Evolutionary conservation across 2,888 invertebrate genomes (phyloP).

Genomic region (Eremobia ochroleuca): DNA sequence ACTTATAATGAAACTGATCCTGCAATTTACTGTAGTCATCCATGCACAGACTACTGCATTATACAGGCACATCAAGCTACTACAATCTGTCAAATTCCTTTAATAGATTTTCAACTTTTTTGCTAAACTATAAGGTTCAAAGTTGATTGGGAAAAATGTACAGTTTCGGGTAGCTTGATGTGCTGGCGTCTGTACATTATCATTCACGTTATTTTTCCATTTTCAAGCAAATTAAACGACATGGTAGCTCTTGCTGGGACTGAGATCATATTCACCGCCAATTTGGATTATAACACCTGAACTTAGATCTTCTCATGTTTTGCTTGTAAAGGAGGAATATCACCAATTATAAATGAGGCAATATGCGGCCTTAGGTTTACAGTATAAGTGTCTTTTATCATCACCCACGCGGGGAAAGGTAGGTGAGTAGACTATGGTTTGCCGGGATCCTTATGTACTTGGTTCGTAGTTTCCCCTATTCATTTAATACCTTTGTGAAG

Average conservation of each 20-base stretch:
- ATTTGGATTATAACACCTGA: background rate
- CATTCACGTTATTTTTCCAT: slow-evolving; percentile 1
- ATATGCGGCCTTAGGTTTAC: no score
- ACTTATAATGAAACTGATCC: slow-evolving; percentile 37
- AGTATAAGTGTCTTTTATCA: background rate
- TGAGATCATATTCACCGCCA: background rate
- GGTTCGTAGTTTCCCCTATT: background rate
- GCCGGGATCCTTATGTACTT: background rate
- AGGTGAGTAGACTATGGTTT: background rate
- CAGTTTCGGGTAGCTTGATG: no score
- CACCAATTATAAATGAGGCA: no score
- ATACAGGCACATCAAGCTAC: no score
- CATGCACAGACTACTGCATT: no score
- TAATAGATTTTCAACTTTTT: no score
- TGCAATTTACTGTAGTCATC: slow-evolving; percentile 32
- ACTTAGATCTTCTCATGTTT: background rate
- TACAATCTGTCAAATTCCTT: no score
- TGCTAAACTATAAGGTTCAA: no score
- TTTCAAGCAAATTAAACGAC: background rate
- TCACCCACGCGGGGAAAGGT: background rate
- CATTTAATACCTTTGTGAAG: background rate
- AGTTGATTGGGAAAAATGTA: no score
- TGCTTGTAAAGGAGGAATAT: background rate
- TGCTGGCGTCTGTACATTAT: no score
- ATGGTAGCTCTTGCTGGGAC: background rate